phyloP scores from a whole-genome alignment of 2,113 vertebrate genomes.

The Microtus richardsoni region DNA sequence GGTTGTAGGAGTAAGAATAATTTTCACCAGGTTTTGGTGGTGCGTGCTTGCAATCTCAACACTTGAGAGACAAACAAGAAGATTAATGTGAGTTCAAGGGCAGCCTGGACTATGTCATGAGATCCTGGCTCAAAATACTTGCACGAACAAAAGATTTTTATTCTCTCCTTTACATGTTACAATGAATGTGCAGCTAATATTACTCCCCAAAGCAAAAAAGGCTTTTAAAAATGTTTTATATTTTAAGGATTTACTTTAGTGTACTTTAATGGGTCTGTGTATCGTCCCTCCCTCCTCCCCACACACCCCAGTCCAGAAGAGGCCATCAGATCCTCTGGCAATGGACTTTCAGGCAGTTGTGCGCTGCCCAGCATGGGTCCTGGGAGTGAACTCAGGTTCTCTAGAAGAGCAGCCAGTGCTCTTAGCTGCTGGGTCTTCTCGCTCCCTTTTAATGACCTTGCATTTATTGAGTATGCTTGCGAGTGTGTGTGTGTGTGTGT shows the following conservation, averaged over 20 bases:
- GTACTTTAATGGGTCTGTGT: not conserved
- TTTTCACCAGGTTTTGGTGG: not conserved
- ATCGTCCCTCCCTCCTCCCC: accelerated
- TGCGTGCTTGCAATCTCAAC: not conserved
- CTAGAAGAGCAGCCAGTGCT: not conserved
- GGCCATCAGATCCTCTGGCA: not conserved
- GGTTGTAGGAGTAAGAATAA: not conserved
- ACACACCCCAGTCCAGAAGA: not conserved
- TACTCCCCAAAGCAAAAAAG: not conserved
- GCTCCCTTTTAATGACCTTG: not conserved
- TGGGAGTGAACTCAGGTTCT: not conserved
- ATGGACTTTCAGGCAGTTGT: not conserved
- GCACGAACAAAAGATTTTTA: not conserved
- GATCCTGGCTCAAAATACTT: not conserved
- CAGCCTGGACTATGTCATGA: not conserved
- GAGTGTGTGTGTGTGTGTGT: not conserved
- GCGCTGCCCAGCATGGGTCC: not conserved
- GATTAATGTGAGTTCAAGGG: not conserved
- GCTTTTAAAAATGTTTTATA: not conserved
- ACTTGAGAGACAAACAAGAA: not conserved
- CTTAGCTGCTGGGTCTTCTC: not conserved
- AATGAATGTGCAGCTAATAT: not conserved
- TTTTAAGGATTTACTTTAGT: not conserved
- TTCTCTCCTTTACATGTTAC: not conserved
- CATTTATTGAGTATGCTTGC: not conserved